A percentile compares a stretch with the other conserved stretches of the same genome.
phyloP scores from a whole-genome alignment of 2,113 vertebrate species.

The Psammodynastes pulverulentus region DNA sequence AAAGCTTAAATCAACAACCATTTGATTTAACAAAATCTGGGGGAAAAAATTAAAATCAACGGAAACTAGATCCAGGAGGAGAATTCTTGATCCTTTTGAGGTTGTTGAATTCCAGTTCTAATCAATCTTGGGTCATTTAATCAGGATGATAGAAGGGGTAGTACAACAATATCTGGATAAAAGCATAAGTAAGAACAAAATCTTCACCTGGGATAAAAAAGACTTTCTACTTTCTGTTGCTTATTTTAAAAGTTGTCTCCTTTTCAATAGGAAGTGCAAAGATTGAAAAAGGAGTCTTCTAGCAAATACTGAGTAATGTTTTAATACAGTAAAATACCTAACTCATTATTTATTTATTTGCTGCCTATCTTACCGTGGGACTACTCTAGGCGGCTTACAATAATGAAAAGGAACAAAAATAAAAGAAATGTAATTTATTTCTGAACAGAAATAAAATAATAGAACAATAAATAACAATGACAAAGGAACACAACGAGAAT shows the following conservation, averaged over 20 bases:
- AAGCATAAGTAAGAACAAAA: neutral
- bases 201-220: neutral
- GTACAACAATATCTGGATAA: neutral
- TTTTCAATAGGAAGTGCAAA: neutral
- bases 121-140: neutral
- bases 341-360: neutral
- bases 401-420: neutral
- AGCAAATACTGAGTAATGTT: neutral
- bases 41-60: neutral
- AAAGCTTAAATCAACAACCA: neutral
- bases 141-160: neutral
- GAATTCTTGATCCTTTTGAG: neutral
- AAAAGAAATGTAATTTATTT: neutral
- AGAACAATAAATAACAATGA: neutral
- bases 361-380: neutral
- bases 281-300: neutral
- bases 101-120: neutral
- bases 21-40: neutral
- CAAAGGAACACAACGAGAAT: neutral
- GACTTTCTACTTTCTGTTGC: neutral
- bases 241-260: neutral
- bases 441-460: neutral
- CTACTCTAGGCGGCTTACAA: neutral
- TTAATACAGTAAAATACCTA: neutral
- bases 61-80: neutral